These are phyloP conservation scores for Nymphicus hollandicus DNA, from an alignment of 2,113 vertebrate genomes.

Conservation along the genomic window DNA sequence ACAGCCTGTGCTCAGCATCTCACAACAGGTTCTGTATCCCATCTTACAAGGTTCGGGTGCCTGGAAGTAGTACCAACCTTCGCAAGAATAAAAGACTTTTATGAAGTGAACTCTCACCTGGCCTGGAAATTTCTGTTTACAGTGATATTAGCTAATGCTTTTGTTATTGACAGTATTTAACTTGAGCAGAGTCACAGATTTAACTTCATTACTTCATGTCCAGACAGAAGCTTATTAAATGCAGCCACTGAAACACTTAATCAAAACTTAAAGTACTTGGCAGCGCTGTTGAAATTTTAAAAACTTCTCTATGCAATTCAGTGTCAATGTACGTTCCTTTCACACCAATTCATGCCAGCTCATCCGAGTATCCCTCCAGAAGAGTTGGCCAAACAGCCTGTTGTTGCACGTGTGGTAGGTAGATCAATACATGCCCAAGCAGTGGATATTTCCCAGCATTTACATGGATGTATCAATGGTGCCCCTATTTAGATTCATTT, in stretches of 20 bases:
- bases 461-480: not conserved
- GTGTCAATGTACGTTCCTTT: not conserved
- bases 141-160: not conserved
- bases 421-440: not conserved
- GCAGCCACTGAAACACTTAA: not conserved
- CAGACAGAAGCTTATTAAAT: not conserved
- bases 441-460: not conserved
- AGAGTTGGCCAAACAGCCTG: not conserved
- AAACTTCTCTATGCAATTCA: not conserved
- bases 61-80: not conserved
- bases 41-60: not conserved
- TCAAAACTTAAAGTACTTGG: not conserved
- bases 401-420: not conserved
- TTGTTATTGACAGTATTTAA: not conserved
- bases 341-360: not conserved
- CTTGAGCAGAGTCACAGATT: not conserved
- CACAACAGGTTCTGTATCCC: not conserved
- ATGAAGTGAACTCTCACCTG: not conserved
- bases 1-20: not conserved
- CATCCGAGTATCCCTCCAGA: not conserved
- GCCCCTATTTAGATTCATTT: not conserved
- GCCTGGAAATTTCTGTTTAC: not conserved
- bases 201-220: not conserved
- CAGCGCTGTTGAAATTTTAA: not conserved
- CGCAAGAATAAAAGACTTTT: not conserved